Percentiles rank a stretch among this genome's conserved stretches.
phyloP scores from a whole-genome alignment of 2,797 vertebrate genomes.

The Pelochelys cantorii region DNA sequence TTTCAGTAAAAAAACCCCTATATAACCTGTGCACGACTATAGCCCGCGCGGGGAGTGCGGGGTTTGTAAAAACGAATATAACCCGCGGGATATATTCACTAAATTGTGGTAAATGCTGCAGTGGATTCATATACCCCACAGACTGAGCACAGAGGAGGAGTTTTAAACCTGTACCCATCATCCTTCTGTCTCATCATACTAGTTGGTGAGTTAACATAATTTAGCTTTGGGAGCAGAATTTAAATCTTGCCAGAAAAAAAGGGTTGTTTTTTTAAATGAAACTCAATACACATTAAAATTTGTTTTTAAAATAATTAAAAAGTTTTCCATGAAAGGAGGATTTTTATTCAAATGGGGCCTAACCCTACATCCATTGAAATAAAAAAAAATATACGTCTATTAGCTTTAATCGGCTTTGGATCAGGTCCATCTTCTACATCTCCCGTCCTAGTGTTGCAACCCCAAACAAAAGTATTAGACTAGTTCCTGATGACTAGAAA shows the following conservation, averaged over 20 bases:
- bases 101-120: not conserved
- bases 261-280: not conserved
- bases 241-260: not conserved
- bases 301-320: not conserved
- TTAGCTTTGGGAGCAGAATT: not conserved
- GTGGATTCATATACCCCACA: not conserved
- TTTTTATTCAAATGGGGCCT: not conserved
- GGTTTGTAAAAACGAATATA: too few relatives aligned
- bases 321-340: not conserved
- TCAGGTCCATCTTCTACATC: not conserved
- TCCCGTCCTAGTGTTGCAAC: not conserved
- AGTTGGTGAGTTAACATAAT: too few relatives aligned
- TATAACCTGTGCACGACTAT: too few relatives aligned
- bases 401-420: not conserved
- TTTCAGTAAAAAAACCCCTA: too few relatives aligned
- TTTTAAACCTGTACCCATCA: not conserved
- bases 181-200: too few relatives aligned
- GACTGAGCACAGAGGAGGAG: not conserved
- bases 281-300: not conserved
- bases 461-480: not conserved
- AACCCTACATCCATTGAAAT: not conserved
- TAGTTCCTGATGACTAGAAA: not conserved
- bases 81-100: too few relatives aligned
- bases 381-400: not conserved
- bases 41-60: too few relatives aligned